Base-by-base conservation (phyloP, 2,888 invertebrate species). In the Argyresthia albistria region DNA sequence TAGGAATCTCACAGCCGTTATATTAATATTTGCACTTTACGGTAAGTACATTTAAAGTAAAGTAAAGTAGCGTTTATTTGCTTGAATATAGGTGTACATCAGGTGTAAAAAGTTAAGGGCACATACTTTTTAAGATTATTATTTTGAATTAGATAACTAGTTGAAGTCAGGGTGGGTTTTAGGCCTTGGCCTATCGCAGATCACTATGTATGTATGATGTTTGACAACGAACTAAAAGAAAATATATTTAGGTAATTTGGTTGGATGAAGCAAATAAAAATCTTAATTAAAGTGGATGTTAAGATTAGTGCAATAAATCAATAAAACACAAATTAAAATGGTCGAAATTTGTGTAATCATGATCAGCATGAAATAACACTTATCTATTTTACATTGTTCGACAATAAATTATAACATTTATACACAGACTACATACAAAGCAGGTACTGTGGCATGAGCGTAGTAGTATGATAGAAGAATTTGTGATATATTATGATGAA, bases 261-360 rank as follows among this genome's bases (percentile, higher is more conserved):
- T 39, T 4, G 39, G 39, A 39, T n/a, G 39, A 39, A 39, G 39
- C 8, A 39, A 4, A 8, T 9, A n/a, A 39, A 8, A 6, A 25
- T 6, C 3, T 4, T 4, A 25, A 25, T 25, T 6, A 25, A 25
- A 25, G 6, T 25, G 2, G 25, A 25, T 2, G 25, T 25, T 2
- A 25, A 25, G 2, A 25, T 25, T 25, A 48, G 51, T 35, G 45
- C 58, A 59, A 60, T 61, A 55, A 53, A 73, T 14, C 8, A 78
- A 77, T 76, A 66, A 80, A 79, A 80, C 75, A 66, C 73, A 76
- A 73, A 73, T 66, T 62, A 58, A 69, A 73, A 75, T 74, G 67
- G 67, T 70, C 70, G 73, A 69, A 73, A 70, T 71, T 64, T 70
- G 68, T 79, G 76, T 80, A 76, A 72, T 79, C 71, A 67, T 72